Evolutionary conservation across 1,140 invertebrate species (phyloP).

Genomic region (Caerostris extrusa): DNA sequence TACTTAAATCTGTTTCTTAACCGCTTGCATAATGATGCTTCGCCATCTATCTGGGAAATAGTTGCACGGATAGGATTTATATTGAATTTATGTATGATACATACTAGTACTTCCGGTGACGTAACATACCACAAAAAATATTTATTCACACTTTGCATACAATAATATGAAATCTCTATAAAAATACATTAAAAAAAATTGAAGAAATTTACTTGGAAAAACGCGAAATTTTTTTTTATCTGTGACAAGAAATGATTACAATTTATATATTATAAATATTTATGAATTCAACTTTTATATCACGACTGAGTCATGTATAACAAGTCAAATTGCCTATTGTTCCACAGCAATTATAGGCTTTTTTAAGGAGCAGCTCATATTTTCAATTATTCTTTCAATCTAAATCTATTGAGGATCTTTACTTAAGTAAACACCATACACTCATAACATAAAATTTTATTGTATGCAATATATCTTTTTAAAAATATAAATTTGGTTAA

Average conservation of each 20-base stretch:
- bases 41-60: no score
- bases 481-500: no score
- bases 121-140: not conserved
- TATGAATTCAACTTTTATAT: not conserved
- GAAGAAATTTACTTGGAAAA: not conserved
- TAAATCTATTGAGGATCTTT: no score
- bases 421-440: no score
- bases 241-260: not conserved
- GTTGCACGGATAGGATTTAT: no score
- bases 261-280: constrained; percentile 24
- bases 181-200: not conserved
- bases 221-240: not conserved
- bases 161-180: not conserved
- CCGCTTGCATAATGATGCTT: no score
- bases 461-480: no score
- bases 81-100: not conserved
- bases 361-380: not conserved
- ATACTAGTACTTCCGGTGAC: not conserved
- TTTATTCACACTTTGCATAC: not conserved
- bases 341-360: not conserved
- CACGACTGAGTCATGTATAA: not conserved
- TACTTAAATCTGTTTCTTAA: no score
- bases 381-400: not conserved
- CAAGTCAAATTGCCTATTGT: not conserved
- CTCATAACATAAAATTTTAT: no score